Evolutionary conservation across 2,113 vertebrate genomes (phyloP), one percentile per base, ranked within the genome.

Genomic region (Corythaixoides concolor): DNA sequence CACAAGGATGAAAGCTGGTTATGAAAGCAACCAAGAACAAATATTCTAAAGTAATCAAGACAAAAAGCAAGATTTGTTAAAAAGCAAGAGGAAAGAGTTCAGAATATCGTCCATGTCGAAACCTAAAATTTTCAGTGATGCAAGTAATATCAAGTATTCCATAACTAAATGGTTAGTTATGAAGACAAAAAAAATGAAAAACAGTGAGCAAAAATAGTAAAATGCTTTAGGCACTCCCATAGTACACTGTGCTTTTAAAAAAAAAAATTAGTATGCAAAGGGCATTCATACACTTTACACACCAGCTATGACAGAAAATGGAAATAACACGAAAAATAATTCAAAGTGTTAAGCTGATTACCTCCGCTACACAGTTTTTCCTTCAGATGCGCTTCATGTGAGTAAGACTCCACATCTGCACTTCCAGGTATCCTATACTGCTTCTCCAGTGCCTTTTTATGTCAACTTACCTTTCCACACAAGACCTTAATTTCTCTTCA

Each of bases 41-140:
- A 41, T 41, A 41, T 41, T 41, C 41, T 41, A 41, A 41, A 41
- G 41, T 41, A 41, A 41, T 12, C 41, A 41, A 41, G 41, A 12
- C 41, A 41, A 41, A 41, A 41, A 41, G 41, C 41, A 41, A 41
- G 41, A 41, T 41, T 41, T 41, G 41, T 41, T 41, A 41, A 41
- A 41, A 41, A 41, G 41, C 41, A 17, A 47, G 55, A 80, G 33
- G 27, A 67, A 59, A 52, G 7, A 68, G 21, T 47, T 12, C 28
- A 47, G 13, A 73, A 30, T 41, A 47, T 4, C 10, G 4, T 35
- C 55, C 24, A 52, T 59, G 27, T 17, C 50, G 41, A 60, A 59
- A 0, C 5, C 6, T 22, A 12, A 15, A 2, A n/a, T 33, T 80
- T 59, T 60, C 24, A 63, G 1, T 33, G 27, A 56, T 26, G 22